Conservation (phyloP, 2,113 vertebrate genomes). For the human (Homo sapiens) region GRCh38 chr6:161684501-161685000, state of each 20-base stretch:
- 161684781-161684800: conserved; percentile 37
- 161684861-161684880: conserved; percentile 41
- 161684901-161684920: conserved; percentile 29
- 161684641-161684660: not conserved
- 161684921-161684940: conserved; percentile 52
- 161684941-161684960: conserved; percentile 40
- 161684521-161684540: not conserved
- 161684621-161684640: not conserved
- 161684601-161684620: conserved; percentile 12
- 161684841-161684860: conserved; percentile 47
- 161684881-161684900: not conserved
- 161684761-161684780: conserved; percentile 34
- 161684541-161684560: not conserved
- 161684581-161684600: not conserved
- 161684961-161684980: conserved; percentile 54
- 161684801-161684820: not conserved
- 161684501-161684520: not conserved
- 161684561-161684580: not conserved
- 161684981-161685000: not conserved
- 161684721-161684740: conserved; percentile 35
- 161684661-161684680: not conserved
- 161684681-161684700: conserved; percentile 31
- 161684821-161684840: conserved; percentile 7
- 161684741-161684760: conserved; percentile 18
- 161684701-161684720: conserved; percentile 36